These are phyloP conservation scores for Crocidura indochinensis DNA, from an alignment of 2,797 vertebrate genomes.

Conservation along the genomic window DNA sequence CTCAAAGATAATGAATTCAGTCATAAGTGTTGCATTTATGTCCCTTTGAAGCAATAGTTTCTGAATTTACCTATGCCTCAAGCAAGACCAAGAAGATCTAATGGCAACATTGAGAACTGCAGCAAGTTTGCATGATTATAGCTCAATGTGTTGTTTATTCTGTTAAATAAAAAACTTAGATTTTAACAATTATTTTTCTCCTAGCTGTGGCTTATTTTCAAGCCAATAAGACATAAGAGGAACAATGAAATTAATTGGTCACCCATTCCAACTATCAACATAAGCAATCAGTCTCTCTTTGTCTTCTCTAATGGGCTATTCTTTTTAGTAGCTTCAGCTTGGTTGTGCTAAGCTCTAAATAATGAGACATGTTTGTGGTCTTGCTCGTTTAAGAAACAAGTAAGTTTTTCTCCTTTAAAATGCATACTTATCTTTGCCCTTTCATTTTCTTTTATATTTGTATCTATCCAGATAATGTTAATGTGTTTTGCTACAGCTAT, in stretches of 20 bases:
- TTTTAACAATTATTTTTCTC: slow-evolving; percentile 38
- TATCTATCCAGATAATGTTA: neutral
- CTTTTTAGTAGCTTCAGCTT: neutral
- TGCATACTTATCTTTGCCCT: neutral
- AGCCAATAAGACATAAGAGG: neutral
- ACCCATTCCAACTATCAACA: neutral
- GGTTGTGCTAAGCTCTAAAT: neutral
- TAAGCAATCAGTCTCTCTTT: neutral
- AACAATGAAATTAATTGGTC: neutral
- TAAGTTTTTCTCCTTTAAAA: slow-evolving; percentile 10
- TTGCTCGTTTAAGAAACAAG: neutral
- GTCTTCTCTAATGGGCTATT: neutral
- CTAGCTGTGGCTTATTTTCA: too few species aligned
- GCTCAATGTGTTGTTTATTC: slow-evolving; percentile 20
- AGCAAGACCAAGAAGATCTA: neutral
- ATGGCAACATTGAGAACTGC: neutral
- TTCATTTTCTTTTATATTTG: neutral
- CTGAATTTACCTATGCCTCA: neutral
- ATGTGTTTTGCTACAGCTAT: neutral
- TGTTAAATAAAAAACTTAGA: slow-evolving; percentile 23
- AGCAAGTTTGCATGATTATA: neutral
- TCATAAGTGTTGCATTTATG: neutral
- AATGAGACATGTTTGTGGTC: neutral
- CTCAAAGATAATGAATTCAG: neutral
- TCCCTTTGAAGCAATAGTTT: neutral